Conservation (phyloP, 2,113 vertebrate genomes). For the Tragulus kanchil region DNA sequence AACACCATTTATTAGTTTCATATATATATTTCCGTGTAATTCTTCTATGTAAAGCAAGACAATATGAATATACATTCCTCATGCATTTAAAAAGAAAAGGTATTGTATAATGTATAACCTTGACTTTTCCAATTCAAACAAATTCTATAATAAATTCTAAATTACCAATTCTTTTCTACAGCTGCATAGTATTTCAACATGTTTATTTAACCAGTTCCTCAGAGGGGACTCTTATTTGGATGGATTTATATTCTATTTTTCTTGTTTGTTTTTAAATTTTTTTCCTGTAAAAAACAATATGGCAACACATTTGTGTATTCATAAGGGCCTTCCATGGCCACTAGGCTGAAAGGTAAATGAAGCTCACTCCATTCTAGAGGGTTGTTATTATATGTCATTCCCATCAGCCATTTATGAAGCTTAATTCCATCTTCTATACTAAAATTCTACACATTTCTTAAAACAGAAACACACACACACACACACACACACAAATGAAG, state of each 20-base stretch:
- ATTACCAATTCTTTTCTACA: not conserved
- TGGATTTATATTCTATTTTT: not conserved
- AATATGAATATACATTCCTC: not conserved
- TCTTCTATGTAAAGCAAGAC: not conserved
- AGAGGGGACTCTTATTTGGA: not conserved
- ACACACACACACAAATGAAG: not conserved
- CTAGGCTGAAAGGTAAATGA: not conserved
- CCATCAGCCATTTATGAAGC: not conserved
- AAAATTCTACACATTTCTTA: not conserved
- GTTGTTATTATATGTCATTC: not conserved
- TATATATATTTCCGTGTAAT: not conserved
- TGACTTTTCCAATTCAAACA: constrained; percentile 37
- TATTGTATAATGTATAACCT: not conserved
- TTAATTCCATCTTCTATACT: not conserved
- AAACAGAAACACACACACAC: not conserved
- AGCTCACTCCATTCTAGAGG: not conserved
- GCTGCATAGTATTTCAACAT: not conserved
- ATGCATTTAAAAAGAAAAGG: not conserved
- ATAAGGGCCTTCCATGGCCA: not conserved
- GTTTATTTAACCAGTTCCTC: not conserved
- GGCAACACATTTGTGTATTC: not conserved
- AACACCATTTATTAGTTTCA: not conserved
- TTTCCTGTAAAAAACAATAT: not conserved
- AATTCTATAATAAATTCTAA: not conserved
- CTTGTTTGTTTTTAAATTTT: not conserved